Evolutionary conservation across 2,113 vertebrate species (phyloP), one percentile per base, ranked within the genome.

Genomic region (Puffinus mauretanicus): DNA sequence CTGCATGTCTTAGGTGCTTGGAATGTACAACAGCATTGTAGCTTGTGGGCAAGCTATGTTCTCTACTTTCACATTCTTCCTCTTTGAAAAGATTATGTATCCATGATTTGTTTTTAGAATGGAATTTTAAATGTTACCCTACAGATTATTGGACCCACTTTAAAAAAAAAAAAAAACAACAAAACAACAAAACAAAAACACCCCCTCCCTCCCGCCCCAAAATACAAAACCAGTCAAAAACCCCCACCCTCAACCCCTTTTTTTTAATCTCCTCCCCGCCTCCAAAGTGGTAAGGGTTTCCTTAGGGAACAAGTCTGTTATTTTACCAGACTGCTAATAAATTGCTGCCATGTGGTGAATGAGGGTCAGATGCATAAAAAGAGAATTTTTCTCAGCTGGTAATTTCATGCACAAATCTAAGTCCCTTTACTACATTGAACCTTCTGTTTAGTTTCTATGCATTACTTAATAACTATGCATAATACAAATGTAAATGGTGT

Each of bases 191-290:
- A 42, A 42, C 42, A 42, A 42, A 36, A 27, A 32, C 6, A 21
- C 10, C 9, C 20, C 15, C 13, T 22, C 29, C 4, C 16, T 9
- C 7, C 4, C 5, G 11, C 12, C 12, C 10, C 3, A 5, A n/a
- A 15, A n/a, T 18, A 19, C 16, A 55, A 42, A 49, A 42, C 9
- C 15, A 81, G 42, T 8, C 16, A 15, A 40, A 64, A 64, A 2
- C 4, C 15, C 17, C 19, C 15, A 26, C 3, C 4, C 6, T 8
- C 15, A 24, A 17, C 2, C 3, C 14, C 2, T 18, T 32, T 71
- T 58, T 38, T 44, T 49, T 40, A 5, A 26, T 51, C 78, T 13
- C 19, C 36, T 18, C 8, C 17, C 2, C 8, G 10, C 6, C 6
- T 6, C 6, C 9, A 3, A 30, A 5, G 42, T 17, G 34, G 4